These are phyloP conservation scores for Belgica antarctica DNA, from an alignment of 2,888 invertebrate species.

Conservation along the genomic window DNA sequence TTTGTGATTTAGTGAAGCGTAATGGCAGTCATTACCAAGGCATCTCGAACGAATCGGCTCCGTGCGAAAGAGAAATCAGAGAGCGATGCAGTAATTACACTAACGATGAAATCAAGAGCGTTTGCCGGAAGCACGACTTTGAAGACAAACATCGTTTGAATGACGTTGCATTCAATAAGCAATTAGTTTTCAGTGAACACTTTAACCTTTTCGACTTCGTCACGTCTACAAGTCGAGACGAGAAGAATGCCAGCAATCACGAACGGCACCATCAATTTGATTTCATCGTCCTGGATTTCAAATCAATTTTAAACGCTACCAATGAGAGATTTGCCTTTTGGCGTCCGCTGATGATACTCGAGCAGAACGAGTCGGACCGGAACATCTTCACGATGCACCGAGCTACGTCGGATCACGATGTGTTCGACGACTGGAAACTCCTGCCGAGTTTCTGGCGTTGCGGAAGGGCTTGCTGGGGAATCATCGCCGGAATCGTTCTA, in stretches of 20 bases:
- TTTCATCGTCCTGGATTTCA: conserved; percentile 54
- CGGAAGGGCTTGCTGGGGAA: conserved; percentile 53
- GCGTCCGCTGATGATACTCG: conserved; percentile 54
- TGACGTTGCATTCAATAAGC: conserved; percentile 36
- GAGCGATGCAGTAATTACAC: conserved; percentile 10
- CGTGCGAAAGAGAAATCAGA: conserved; percentile 33
- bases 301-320: conserved; percentile 17
- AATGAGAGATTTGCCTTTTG: conserved; percentile 48
- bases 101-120: conserved; percentile 11
- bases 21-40: conserved; percentile 1
- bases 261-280: conserved; percentile 50
- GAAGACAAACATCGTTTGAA: conserved; percentile 8
- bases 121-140: conserved; percentile 14
- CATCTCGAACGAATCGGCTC: neutral
- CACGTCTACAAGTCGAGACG: conserved; percentile 44
- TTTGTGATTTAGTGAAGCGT: conserved; percentile 9
- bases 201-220: conserved; percentile 54
- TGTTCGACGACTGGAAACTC: conserved; percentile 53
- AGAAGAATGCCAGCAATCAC: conserved; percentile 41
- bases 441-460: conserved; percentile 50
- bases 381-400: conserved; percentile 53
- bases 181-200: conserved; percentile 48
- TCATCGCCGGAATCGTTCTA: conserved; percentile 50
- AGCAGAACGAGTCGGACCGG: conserved; percentile 50
- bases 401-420: conserved; percentile 50